Conservation (phyloP, 2,797 vertebrate species). For the Sarcoramphus papa region DNA sequence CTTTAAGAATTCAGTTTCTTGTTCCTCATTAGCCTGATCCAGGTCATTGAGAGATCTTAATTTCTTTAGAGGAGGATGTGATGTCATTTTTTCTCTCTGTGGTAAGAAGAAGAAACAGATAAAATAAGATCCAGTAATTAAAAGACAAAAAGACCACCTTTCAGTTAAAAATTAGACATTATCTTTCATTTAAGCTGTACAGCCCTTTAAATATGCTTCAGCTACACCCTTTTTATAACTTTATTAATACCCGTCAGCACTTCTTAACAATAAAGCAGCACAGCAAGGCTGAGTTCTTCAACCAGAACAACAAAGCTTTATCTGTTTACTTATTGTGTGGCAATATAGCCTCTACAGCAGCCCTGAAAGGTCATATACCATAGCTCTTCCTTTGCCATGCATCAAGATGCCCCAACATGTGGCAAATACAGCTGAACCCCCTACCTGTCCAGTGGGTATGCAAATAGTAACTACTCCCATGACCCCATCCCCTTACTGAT, state of each 20-base stretch:
- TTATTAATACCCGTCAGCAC: background rate
- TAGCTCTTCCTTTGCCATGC: background rate
- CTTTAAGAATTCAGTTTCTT: conserved; percentile 96
- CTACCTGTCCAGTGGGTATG: background rate
- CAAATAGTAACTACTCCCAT: background rate
- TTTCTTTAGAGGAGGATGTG: conserved; percentile 93
- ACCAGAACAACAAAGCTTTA: background rate
- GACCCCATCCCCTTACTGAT: background rate
- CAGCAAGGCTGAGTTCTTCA: background rate
- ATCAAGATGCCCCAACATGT: background rate
- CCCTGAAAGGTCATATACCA: background rate
- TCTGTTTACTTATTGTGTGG: background rate
- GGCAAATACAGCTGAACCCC: background rate
- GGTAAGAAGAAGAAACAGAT: conserved; percentile 5
- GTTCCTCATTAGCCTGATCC: conserved; percentile 95
- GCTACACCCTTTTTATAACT: background rate
- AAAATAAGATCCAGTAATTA: background rate
- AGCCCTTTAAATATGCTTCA: background rate
- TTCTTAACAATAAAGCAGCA: background rate
- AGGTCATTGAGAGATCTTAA: conserved; percentile 96
- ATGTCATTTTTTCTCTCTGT: conserved; percentile 94
- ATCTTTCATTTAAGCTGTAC: background rate
- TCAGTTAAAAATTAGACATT: background rate
- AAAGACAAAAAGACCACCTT: background rate
- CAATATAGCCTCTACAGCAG: background rate